These are phyloP conservation scores for Larimichthys crocea DNA, from an alignment of 2,113 vertebrate species.

Conservation along the genomic window DNA sequence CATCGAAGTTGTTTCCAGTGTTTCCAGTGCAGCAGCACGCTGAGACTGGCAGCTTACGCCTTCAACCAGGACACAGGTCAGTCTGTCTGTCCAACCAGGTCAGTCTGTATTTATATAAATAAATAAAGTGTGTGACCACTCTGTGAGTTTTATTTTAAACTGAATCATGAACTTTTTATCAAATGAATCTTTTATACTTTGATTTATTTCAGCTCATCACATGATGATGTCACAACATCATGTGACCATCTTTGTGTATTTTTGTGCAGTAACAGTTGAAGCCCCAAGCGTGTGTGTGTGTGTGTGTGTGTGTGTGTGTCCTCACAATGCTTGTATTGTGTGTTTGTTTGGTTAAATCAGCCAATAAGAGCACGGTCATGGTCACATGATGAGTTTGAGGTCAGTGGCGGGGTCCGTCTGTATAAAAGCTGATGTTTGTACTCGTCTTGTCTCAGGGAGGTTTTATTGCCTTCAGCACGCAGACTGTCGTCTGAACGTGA, in stretches of 20 bases:
- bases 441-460: conserved; percentile 84
- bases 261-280: too few species aligned
- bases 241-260: too few species aligned
- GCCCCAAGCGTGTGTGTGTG: not conserved
- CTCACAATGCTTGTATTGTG: conserved; percentile 35
- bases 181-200: too few species aligned
- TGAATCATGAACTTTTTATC: too few species aligned
- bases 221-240: too few species aligned
- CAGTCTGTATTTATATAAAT: too few species aligned
- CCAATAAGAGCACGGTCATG: conserved; percentile 34
- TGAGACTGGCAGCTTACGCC: conserved; percentile 87
- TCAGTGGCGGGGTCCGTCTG: conserved; percentile 3
- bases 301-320: not conserved
- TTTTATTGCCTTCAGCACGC: conserved; percentile 95
- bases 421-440: conserved; percentile 39
- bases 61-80: conserved; percentile 88
- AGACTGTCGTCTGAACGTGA: conserved; percentile 83
- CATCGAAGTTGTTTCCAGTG: conserved; percentile 97
- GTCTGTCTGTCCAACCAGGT: not conserved
- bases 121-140: too few species aligned
- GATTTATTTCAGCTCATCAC: too few species aligned
- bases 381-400: conserved; percentile 49
- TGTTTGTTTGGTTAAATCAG: not conserved
- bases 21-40: conserved; percentile 83
- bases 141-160: too few species aligned